Percentiles rank a stretch among this genome's conserved stretches.
Evolutionary conservation across 1,140 invertebrate species (phyloP).

Genomic region (Portunus trituberculatus): DNA sequence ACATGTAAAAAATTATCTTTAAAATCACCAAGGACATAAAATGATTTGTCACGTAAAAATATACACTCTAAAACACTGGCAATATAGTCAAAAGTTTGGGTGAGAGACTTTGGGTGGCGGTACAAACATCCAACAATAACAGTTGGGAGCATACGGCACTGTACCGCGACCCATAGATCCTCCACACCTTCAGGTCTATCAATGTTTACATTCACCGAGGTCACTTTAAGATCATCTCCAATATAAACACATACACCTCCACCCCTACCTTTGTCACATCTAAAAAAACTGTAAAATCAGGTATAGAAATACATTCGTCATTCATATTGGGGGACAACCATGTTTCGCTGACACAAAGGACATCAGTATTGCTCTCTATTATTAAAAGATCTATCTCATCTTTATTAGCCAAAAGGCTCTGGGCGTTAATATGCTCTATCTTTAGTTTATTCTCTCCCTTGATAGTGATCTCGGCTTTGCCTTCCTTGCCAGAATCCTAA

Average conservation of each 20-base stretch:
- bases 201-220: background rate
- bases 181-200: constrained; percentile 15
- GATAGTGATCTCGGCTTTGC: background rate
- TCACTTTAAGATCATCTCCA: background rate
- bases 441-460: background rate
- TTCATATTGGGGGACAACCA: background rate
- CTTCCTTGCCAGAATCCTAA: constrained; percentile 15
- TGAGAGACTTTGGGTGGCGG: constrained; percentile 28
- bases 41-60: background rate
- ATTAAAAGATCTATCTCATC: background rate
- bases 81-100: background rate
- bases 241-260: constrained; percentile 36
- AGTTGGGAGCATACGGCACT: background rate
- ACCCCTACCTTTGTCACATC: background rate
- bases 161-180: constrained; percentile 35
- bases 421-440: background rate
- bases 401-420: background rate
- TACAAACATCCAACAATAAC: constrained; percentile 44
- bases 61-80: background rate
- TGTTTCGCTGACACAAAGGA: constrained; percentile 33
- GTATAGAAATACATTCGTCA: background rate
- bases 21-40: constrained; percentile 38
- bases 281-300: background rate
- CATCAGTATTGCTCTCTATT: background rate
- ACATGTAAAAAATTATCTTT: background rate